A percentile compares a stretch with the other conserved stretches of the same genome.
These are phyloP conservation scores for Uria lomvia DNA, from an alignment of 2,113 vertebrate genomes.

Conservation along the genomic window DNA sequence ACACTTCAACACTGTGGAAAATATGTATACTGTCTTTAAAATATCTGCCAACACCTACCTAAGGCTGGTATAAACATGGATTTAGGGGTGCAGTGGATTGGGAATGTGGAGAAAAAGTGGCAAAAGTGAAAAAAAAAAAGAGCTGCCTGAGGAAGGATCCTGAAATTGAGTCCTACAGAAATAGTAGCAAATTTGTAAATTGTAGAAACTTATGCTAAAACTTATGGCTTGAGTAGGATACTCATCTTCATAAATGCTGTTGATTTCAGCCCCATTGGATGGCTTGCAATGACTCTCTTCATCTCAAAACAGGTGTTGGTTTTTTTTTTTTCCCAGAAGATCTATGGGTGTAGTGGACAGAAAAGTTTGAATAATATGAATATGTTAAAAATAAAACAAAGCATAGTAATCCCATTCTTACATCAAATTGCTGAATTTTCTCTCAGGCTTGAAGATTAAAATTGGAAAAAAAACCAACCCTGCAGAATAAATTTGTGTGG, in stretches of 20 bases:
- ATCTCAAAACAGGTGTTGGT: not conserved
- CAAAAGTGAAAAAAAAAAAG: not conserved
- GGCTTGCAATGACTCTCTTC: not conserved
- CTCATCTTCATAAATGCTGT: not conserved
- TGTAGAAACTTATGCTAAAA: not conserved
- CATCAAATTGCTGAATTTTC: not conserved
- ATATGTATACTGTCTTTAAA: not conserved
- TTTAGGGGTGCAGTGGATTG: not conserved
- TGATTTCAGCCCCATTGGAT: not conserved
- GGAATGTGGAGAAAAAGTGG: not conserved
- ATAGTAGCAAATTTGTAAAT: not conserved
- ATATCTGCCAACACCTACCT: not conserved
- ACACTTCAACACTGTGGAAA: not conserved
- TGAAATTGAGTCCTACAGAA: not conserved
- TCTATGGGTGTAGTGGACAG: not conserved
- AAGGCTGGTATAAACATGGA: not conserved
- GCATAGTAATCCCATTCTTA: not conserved
- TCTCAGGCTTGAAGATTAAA: not conserved
- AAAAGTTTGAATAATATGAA: not conserved
- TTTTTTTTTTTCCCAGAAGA: not conserved
- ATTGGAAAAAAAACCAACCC: not conserved
- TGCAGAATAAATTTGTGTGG: not conserved
- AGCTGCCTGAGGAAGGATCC: not conserved
- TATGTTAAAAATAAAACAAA: not conserved
- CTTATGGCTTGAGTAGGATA: not conserved